Conservation (phyloP, 2,113 vertebrate genomes). For the Hippoglossus stenolepis region DNA sequence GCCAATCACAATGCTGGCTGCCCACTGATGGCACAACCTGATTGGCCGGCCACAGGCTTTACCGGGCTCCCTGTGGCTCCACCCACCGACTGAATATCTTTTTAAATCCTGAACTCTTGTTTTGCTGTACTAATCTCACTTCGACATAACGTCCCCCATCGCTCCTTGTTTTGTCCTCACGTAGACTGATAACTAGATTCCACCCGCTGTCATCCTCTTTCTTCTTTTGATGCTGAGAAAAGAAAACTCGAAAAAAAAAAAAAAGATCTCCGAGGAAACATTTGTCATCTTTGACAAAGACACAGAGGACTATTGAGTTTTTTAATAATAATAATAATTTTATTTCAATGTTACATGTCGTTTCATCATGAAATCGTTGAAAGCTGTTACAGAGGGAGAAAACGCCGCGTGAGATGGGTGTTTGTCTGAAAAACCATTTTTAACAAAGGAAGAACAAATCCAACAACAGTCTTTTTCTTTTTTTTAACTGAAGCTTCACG, state of each 20-base stretch:
- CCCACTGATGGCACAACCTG: constrained; percentile 81
- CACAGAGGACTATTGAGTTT: constrained; percentile 72
- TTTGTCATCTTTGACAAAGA: constrained; percentile 74
- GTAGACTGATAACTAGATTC: constrained; percentile 61
- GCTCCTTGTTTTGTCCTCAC: constrained; percentile 52
- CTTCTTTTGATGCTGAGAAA: constrained; percentile 65
- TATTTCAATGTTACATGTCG: constrained; percentile 68
- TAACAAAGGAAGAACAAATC: constrained; percentile 77
- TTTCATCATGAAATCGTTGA: constrained; percentile 72
- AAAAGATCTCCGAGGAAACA: constrained; percentile 47
- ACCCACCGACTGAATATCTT: constrained; percentile 87
- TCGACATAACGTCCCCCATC: constrained; percentile 62
- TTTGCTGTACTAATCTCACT: constrained; percentile 89
- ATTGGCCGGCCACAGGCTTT: constrained; percentile 82
- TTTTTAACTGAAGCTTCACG: constrained; percentile 75
- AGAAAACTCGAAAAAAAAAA: constrained; percentile 54
- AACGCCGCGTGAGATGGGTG: constrained; percentile 55
- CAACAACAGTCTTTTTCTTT: constrained; percentile 72
- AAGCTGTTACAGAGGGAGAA: constrained; percentile 65
- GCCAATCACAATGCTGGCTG: constrained; percentile 79
- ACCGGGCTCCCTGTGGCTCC: constrained; percentile 77
- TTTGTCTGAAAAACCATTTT: constrained; percentile 71
- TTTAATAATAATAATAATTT: constrained; percentile 69
- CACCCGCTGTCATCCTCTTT: constrained; percentile 73
- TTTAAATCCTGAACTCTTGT: constrained; percentile 77